A percentile compares a stretch with the other conserved stretches of the same genome.
phyloP scores from a whole-genome alignment of 30 jellyfish, hydroid and myxozoan genomes.

The Rhopilema esculentum region DNA sequence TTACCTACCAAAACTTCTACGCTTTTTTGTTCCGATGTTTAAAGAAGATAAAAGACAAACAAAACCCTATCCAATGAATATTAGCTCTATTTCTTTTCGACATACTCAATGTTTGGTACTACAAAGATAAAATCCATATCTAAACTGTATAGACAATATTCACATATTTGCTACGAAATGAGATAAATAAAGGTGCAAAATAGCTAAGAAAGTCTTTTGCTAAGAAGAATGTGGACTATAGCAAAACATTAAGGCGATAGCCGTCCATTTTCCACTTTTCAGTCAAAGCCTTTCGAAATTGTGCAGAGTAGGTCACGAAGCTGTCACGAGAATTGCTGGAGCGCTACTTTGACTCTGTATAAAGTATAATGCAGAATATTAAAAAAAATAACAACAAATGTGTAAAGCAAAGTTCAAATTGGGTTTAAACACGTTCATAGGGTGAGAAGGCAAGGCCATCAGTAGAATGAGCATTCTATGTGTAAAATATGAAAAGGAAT shows the following conservation, averaged over 20 bases:
- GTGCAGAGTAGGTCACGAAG: background rate
- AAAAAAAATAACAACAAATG: too few relatives aligned
- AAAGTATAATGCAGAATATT: too few relatives aligned
- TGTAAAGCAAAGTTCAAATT: too few relatives aligned
- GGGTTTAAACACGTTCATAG: too few relatives aligned
- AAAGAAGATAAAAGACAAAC: background rate
- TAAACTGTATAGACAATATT: background rate
- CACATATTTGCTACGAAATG: background rate
- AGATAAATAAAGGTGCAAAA: background rate
- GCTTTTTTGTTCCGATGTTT: background rate
- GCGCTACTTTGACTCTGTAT: slow-evolving; percentile 72
- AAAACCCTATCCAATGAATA: too few relatives aligned
- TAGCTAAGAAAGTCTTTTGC: background rate
- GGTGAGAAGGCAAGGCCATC: too few relatives aligned
- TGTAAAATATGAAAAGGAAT: too few relatives aligned
- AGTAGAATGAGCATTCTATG: too few relatives aligned
- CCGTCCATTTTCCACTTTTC: background rate
- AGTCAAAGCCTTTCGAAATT: background rate
- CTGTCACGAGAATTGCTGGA: slow-evolving; percentile 78
- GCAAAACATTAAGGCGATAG: background rate
- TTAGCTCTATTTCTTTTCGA: too few relatives aligned
- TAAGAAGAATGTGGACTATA: background rate
- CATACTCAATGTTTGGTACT: background rate
- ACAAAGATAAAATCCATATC: background rate
- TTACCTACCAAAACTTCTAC: background rate